Percentiles rank a stretch among this genome's conserved stretches.
Conservation (phyloP, 2,113 vertebrate species). For the Agapornis roseicollis region DNA sequence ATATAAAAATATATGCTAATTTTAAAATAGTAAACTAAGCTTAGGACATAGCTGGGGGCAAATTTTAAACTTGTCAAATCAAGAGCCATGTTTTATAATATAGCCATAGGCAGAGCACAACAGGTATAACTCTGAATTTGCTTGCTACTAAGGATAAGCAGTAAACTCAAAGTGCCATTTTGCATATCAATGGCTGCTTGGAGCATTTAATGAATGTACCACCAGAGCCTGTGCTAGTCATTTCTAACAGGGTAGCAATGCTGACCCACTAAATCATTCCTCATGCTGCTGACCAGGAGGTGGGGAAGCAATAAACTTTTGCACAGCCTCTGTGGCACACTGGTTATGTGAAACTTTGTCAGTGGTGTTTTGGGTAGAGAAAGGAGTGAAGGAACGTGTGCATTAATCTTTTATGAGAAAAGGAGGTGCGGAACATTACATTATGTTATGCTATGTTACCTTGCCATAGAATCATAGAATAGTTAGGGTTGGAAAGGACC, state of each 20-base stretch:
- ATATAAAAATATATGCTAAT: not conserved
- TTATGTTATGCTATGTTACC: no score
- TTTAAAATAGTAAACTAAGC: not conserved
- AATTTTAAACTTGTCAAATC: not conserved
- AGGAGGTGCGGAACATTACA: no score
- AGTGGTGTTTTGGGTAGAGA: accelerated
- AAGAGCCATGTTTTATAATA: not conserved
- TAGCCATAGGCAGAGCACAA: not conserved
- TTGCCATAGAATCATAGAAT: no score
- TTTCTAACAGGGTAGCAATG: not conserved
- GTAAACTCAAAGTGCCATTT: not conserved
- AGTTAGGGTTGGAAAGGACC: no score
- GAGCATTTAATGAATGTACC: not conserved
- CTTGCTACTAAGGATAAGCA: not conserved
- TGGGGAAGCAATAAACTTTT: not conserved
- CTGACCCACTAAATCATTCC: not conserved
- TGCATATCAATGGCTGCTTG: not conserved
- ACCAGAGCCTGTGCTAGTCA: not conserved
- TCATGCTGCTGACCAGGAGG: not conserved
- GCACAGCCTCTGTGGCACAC: accelerated
- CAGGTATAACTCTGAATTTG: slow-evolving; percentile 9
- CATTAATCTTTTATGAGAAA: not conserved
- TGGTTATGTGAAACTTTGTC: not conserved
- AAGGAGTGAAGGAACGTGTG: not conserved
- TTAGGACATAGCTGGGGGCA: not conserved